Evolutionary conservation across 2,797 vertebrate species (phyloP).

Genomic region (Rhynchotus rufescens): DNA sequence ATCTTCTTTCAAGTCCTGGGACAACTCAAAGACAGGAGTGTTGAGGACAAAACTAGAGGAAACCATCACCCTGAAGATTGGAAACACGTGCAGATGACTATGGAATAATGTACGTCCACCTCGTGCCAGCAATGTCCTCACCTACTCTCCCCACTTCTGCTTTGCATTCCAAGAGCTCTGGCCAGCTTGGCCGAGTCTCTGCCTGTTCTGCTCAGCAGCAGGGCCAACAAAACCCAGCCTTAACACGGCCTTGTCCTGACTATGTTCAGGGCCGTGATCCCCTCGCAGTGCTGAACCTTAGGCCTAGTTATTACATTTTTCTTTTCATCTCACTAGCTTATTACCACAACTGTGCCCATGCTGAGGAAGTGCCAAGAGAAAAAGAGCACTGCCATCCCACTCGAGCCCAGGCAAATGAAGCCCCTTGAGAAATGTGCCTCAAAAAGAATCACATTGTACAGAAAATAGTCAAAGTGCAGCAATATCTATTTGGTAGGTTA

Average conservation of each 20-base stretch:
- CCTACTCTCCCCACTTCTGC: neutral
- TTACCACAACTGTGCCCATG: neutral
- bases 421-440: neutral
- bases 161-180: neutral
- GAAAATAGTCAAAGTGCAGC: neutral
- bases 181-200: neutral
- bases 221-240: neutral
- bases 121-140: neutral
- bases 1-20: fast-evolving
- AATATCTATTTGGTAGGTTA: neutral
- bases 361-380: neutral
- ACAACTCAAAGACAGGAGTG: neutral
- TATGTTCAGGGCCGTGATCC: neutral
- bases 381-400: neutral
- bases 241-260: neutral
- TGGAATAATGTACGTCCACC: neutral
- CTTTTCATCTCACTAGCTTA: neutral
- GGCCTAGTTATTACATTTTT: neutral
- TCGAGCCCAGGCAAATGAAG: neutral
- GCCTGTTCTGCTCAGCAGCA: neutral
- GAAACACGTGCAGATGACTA: neutral
- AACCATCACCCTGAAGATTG: neutral
- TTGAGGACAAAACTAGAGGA: too few relatives aligned
- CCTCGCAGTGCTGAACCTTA: neutral
- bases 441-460: neutral